Conservation (phyloP, 2,797 vertebrate genomes). For the Thamnophis elegans region DNA sequence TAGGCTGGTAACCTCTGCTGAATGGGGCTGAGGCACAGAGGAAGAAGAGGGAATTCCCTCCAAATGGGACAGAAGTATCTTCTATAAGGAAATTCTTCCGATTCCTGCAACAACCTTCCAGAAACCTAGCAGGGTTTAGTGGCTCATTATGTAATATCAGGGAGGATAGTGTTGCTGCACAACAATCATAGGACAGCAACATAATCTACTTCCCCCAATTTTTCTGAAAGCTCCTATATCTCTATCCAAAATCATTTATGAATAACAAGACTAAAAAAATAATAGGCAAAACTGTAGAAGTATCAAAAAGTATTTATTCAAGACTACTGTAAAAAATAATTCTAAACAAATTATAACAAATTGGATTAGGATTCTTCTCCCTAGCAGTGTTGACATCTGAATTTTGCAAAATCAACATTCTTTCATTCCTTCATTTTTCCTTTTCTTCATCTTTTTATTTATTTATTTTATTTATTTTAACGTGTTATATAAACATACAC, state of each 20-base stretch:
- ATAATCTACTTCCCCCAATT: neutral
- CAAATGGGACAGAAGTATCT: neutral
- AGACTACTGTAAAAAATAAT: conserved; percentile 41
- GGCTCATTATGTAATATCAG: neutral
- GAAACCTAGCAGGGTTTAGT: neutral
- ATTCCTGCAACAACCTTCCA: neutral
- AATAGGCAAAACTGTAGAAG: conserved; percentile 37
- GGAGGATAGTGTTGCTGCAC: neutral
- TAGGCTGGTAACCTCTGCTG: neutral
- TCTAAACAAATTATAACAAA: conserved; percentile 64
- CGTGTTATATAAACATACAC: conserved; percentile 33
- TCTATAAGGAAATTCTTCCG: neutral
- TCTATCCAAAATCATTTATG: neutral
- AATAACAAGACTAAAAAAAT: neutral
- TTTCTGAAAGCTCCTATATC: neutral
- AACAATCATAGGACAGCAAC: neutral
- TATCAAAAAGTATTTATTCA: conserved; percentile 53
- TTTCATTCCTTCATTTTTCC: neutral
- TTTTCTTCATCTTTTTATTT: neutral
- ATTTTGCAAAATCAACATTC: conserved; percentile 47
- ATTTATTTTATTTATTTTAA: neutral
- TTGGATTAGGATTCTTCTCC: conserved; percentile 41
- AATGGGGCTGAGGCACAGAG: neutral
- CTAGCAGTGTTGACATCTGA: conserved; percentile 58
- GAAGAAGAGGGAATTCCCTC: neutral